These are phyloP conservation scores for Drosophila baimaii DNA, from an alignment of 1,140 invertebrate species.

Conservation along the genomic window DNA sequence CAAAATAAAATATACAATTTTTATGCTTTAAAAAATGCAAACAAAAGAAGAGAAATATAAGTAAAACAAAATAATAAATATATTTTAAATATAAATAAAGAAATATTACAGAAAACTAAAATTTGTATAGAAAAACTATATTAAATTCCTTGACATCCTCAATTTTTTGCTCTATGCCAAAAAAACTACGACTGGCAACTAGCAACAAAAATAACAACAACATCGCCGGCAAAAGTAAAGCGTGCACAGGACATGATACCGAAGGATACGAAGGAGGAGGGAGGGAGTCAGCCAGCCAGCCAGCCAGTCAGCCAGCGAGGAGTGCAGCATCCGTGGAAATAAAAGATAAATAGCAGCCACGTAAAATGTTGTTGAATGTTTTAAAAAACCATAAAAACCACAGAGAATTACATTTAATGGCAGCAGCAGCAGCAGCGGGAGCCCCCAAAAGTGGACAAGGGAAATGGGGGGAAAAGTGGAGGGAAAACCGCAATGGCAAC, in stretches of 20 bases:
- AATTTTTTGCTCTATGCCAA: neutral
- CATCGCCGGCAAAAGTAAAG: constrained; percentile 6
- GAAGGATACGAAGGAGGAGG: neutral
- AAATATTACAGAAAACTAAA: neutral
- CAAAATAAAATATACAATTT: too few relatives aligned
- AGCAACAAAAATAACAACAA: constrained; percentile 44
- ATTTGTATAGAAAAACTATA: too few relatives aligned
- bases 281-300: too few relatives aligned
- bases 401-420: constrained; percentile 83
- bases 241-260: constrained; percentile 36
- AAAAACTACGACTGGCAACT: constrained; percentile 16
- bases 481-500: constrained; percentile 67
- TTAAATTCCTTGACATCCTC: too few relatives aligned
- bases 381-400: constrained; percentile 83
- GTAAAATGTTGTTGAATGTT: constrained; percentile 83
- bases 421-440: constrained; percentile 46
- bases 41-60: neutral
- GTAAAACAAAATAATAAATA: too few relatives aligned
- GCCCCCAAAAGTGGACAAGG: constrained; percentile 13
- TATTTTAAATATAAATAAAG: neutral
- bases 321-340: constrained; percentile 51
- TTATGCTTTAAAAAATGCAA: too few relatives aligned
- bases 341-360: constrained; percentile 83
- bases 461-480: neutral
- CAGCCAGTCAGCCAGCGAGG: neutral